Percentiles rank a stretch among this genome's conserved stretches.
These are phyloP conservation scores for Epizoanthus illoricatus DNA, from an alignment of 92 coral and sea anemone genomes.

Conservation along the genomic window DNA sequence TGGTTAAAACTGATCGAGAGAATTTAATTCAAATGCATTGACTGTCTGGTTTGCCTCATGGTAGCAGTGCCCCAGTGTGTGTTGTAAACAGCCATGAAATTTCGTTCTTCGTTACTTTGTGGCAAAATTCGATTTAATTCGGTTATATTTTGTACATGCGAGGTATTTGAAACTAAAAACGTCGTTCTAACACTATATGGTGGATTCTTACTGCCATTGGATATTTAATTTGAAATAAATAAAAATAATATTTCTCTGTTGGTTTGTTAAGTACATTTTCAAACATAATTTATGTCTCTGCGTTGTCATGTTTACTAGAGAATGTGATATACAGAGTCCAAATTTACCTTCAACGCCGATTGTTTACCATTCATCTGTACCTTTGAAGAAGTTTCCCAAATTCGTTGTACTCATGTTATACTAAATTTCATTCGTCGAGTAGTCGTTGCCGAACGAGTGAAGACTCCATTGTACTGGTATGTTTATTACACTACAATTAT, in stretches of 20 bases:
- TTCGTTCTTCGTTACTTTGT: too few species aligned
- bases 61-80: too few species aligned
- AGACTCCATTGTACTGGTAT: background rate
- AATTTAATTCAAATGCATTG: too few species aligned
- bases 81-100: too few species aligned
- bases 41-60: too few species aligned
- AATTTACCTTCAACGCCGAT: background rate
- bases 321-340: background rate
- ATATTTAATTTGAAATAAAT: slow-evolving; percentile 10
- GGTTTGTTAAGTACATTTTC: background rate
- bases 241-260: background rate
- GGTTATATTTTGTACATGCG: background rate
- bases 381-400: background rate
- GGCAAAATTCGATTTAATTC: background rate
- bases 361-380: background rate
- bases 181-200: background rate
- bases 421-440: background rate
- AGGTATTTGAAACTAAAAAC: background rate
- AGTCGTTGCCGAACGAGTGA: background rate
- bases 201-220: background rate
- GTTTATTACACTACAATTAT: background rate
- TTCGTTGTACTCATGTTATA: background rate
- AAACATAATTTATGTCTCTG: background rate
- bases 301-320: background rate
- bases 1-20: too few species aligned